Evolutionary conservation across 2,888 invertebrate species (phyloP).

Genomic region (Carcina quercana): DNA sequence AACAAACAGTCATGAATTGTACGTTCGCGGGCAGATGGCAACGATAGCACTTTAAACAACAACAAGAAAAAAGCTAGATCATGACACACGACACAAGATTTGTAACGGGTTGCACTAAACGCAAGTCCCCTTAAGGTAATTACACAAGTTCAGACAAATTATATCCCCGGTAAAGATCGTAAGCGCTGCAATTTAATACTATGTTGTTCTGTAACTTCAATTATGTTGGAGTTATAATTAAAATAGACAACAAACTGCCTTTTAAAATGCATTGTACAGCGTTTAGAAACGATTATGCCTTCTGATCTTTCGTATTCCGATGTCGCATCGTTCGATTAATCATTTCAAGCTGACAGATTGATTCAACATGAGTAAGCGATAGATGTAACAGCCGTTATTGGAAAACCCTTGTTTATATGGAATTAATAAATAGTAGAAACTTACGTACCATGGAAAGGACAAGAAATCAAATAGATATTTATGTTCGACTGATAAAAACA

Average conservation of each 20-base stretch:
- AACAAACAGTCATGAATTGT: slow-evolving; percentile 52
- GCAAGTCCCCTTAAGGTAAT: slow-evolving; percentile 36
- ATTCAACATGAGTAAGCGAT: slow-evolving; percentile 38
- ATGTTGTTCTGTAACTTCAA: slow-evolving; percentile 25
- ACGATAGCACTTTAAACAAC: slow-evolving; percentile 38
- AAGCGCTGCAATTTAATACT: slow-evolving; percentile 35
- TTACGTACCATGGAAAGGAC: slow-evolving; percentile 22
- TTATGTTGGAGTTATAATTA: slow-evolving; percentile 41
- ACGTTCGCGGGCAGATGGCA: slow-evolving; percentile 42
- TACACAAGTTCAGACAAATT: slow-evolving; percentile 35
- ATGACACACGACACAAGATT: slow-evolving; percentile 25
- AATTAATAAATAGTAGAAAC: slow-evolving; percentile 48
- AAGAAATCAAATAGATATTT: slow-evolving; percentile 35
- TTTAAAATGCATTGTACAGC: slow-evolving; percentile 20
- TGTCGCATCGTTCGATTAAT: slow-evolving; percentile 28
- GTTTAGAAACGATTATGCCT: slow-evolving; percentile 8
- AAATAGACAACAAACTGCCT: slow-evolving; percentile 31
- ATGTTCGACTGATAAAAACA: slow-evolving; percentile 34
- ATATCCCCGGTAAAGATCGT: slow-evolving; percentile 31
- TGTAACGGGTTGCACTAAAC: slow-evolving; percentile 34
- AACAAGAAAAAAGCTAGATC: slow-evolving; percentile 30
- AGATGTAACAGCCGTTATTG: slow-evolving; percentile 28
- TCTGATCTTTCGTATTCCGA: slow-evolving; percentile 25
- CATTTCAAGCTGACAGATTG: slow-evolving; percentile 30
- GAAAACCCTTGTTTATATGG: slow-evolving; percentile 53